phyloP scores from a whole-genome alignment of 2,113 vertebrate genomes.

The Chrysochloris asiatica region DNA sequence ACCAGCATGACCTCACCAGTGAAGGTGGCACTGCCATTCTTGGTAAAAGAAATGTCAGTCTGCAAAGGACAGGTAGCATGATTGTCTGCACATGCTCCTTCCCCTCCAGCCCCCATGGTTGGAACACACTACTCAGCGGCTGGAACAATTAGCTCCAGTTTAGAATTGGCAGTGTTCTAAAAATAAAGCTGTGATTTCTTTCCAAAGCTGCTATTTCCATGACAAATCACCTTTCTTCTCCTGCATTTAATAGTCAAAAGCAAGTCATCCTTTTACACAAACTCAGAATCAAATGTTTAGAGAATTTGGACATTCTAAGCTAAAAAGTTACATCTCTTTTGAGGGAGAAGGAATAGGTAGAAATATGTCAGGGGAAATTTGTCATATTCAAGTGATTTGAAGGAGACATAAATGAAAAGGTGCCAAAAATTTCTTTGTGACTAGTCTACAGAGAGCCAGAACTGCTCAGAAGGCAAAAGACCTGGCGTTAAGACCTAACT shows the following conservation, averaged over 20 bases:
- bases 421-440: not conserved
- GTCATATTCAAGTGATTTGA: not conserved
- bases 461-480: not conserved
- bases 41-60: not conserved
- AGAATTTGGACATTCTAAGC: slow-evolving; percentile 29
- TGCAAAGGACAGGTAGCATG: accelerated
- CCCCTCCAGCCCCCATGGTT: not conserved
- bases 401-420: not conserved
- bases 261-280: slow-evolving; percentile 40
- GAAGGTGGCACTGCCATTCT: not conserved
- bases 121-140: not conserved
- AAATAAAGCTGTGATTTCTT: slow-evolving; percentile 41
- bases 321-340: not conserved
- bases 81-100: not conserved
- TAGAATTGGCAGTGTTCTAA: slow-evolving; percentile 46
- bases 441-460: not conserved
- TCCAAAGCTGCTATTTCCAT: slow-evolving; percentile 53
- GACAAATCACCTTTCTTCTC: slow-evolving; percentile 51
- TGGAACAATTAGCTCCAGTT: not conserved
- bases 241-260: slow-evolving; percentile 29
- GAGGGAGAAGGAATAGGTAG: not conserved
- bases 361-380: not conserved
- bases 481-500: not conserved
- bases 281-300: slow-evolving; percentile 5
- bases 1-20: not conserved